Percentiles rank a stretch among this genome's conserved stretches.
Conservation (phyloP, 2,888 invertebrate species). For the Eledona agricola region DNA sequence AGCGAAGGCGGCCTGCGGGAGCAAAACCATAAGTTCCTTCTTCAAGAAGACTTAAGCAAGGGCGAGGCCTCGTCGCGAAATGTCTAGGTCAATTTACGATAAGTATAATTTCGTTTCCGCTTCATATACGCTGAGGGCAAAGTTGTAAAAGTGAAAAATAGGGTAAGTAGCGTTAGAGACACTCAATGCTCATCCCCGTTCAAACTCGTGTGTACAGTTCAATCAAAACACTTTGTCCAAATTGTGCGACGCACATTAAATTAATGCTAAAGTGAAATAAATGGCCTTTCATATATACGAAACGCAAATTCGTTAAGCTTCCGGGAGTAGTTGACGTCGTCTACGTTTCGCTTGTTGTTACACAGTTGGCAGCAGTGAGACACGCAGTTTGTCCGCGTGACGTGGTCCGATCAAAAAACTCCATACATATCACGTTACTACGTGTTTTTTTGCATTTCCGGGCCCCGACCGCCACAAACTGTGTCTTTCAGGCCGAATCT, state of each 20-base stretch:
- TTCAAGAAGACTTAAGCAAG: slow-evolving; percentile 71
- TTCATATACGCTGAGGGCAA: slow-evolving; percentile 12
- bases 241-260: slow-evolving; percentile 8
- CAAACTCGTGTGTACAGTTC: slow-evolving; percentile 9
- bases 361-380: too few relatives aligned
- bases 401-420: too few relatives aligned
- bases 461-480: too few relatives aligned
- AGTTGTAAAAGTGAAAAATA: slow-evolving; percentile 12
- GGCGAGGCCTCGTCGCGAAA: slow-evolving; percentile 6
- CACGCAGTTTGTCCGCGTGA: too few relatives aligned
- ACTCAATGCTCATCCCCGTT: slow-evolving; percentile 26
- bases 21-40: slow-evolving; percentile 82
- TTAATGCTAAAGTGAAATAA: slow-evolving; percentile 9
- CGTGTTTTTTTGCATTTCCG: too few relatives aligned
- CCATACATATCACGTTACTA: too few relatives aligned
- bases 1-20: slow-evolving; percentile 80
- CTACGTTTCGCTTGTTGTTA: too few relatives aligned
- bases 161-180: slow-evolving; percentile 12
- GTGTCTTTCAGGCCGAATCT: too few relatives aligned
- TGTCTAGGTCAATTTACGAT: slow-evolving; percentile 28
- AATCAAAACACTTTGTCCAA: slow-evolving; percentile 18
- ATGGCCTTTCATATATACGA: too few relatives aligned
- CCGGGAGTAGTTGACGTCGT: too few relatives aligned
- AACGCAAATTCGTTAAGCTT: too few relatives aligned
- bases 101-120: slow-evolving; percentile 11